These are phyloP conservation scores for Ctenomys sociabilis DNA, from an alignment of 2,113 vertebrate species.

Conservation along the genomic window DNA sequence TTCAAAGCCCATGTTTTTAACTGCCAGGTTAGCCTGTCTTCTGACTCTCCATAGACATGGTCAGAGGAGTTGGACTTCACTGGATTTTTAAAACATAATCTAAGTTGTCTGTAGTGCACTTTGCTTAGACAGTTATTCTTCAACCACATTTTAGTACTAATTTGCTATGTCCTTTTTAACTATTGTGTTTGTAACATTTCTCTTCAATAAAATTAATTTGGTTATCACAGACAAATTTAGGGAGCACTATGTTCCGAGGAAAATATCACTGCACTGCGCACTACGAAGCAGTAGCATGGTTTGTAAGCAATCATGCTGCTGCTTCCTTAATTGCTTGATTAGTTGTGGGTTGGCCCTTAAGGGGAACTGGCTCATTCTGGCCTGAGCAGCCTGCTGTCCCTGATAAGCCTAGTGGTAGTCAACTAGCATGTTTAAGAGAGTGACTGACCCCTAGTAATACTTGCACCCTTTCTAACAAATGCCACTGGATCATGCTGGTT, in stretches of 20 bases:
- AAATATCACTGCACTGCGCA: neutral
- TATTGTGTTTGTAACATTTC: neutral
- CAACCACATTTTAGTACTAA: neutral
- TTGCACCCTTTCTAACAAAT: neutral
- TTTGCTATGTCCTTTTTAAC: neutral
- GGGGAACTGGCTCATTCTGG: neutral
- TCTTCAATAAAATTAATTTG: neutral
- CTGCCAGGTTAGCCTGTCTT: neutral
- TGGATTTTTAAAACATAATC: constrained; percentile 18
- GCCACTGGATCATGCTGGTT: neutral
- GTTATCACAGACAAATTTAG: neutral
- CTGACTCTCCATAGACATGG: neutral
- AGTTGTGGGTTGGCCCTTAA: neutral
- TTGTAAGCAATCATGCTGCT: neutral
- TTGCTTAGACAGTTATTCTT: neutral
- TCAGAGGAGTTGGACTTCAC: neutral
- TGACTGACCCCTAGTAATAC: neutral
- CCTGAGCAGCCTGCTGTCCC: neutral
- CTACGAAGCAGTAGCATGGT: neutral
- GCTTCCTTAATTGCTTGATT: neutral
- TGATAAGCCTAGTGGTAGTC: neutral
- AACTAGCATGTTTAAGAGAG: neutral
- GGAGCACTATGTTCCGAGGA: neutral
- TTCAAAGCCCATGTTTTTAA: neutral
- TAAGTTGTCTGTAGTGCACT: neutral